phyloP scores from a whole-genome alignment of 2,113 vertebrate genomes.

The Myrmecobius fasciatus region DNA sequence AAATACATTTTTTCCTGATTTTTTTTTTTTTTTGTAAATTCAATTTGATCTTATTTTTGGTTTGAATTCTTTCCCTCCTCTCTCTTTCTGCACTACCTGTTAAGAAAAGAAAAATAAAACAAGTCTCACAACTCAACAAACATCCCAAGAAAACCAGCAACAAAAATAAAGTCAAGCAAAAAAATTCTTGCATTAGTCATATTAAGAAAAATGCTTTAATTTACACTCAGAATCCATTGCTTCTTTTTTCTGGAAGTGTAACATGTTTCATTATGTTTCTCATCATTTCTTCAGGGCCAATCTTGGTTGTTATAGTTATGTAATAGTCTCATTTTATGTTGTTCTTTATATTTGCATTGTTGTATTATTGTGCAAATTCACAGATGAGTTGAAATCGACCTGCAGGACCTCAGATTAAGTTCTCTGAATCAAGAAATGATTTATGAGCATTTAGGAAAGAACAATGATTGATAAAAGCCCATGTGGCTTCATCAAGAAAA shows the following conservation, averaged over 20 bases:
- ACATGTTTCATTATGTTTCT: neutral
- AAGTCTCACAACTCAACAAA: neutral
- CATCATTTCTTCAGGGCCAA: neutral
- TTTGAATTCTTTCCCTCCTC: neutral
- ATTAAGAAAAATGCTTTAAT: neutral
- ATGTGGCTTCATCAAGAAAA: neutral
- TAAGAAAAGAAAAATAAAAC: neutral
- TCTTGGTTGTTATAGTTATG: neutral
- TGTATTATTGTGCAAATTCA: neutral
- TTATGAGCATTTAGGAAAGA: neutral
- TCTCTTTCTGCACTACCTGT: neutral
- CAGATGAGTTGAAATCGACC: neutral
- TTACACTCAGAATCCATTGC: neutral
- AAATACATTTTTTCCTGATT: neutral
- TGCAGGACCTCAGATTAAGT: neutral
- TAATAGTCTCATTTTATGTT: neutral
- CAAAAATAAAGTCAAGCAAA: neutral
- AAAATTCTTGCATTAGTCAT: neutral
- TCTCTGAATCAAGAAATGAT: neutral
- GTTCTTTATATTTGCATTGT: neutral
- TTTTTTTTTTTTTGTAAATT: neutral
- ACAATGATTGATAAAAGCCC: neutral
- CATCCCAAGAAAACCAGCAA: neutral
- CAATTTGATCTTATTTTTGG: neutral
- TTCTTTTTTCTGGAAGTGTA: neutral